These are phyloP conservation scores for Pseudococcus viburni DNA, from an alignment of 2,888 invertebrate genomes.

Conservation along the genomic window DNA sequence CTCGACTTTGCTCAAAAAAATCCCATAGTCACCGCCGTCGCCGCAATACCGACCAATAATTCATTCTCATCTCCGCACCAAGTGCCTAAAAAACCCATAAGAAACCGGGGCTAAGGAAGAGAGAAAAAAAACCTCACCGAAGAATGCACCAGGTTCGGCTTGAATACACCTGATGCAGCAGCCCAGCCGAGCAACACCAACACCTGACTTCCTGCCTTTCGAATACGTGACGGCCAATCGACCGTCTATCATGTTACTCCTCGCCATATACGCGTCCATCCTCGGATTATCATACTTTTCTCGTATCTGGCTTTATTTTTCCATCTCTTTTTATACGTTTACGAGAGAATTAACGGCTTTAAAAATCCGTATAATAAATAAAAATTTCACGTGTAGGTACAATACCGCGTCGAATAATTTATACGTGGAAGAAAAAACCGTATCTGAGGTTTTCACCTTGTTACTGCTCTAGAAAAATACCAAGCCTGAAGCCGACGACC, in stretches of 20 bases:
- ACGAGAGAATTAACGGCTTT: slow-evolving; percentile 6
- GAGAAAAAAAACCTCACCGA: slow-evolving; percentile 25
- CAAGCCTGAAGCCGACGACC: not conserved
- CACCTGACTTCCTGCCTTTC: slow-evolving; percentile 65
- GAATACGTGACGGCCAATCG: slow-evolving; percentile 60
- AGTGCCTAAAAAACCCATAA: not conserved
- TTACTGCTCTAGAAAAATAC: not conserved
- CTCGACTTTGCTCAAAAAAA: not conserved
- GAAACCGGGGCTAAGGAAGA: not conserved
- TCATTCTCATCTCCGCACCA: not conserved
- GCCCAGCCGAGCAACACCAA: slow-evolving; percentile 2
- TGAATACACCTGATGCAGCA: slow-evolving; percentile 61
- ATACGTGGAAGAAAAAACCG: not conserved
- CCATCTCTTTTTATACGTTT: not conserved
- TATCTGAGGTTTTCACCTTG: not conserved
- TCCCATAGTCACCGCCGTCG: too few species aligned
- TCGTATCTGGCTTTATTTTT: not conserved
- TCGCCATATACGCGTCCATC: not conserved
- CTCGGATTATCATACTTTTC: slow-evolving; percentile 12
- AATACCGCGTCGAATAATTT: not conserved
- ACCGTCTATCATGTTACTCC: slow-evolving; percentile 52
- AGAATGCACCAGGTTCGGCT: slow-evolving; percentile 56
- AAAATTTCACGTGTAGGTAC: slow-evolving; percentile 19
- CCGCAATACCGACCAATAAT: not conserved
- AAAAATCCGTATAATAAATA: slow-evolving; percentile 42